A percentile compares a stretch with the other conserved stretches of the same genome.
Evolutionary conservation across 2,113 vertebrate genomes (phyloP).

Genomic region (Anolis carolinensis): DNA sequence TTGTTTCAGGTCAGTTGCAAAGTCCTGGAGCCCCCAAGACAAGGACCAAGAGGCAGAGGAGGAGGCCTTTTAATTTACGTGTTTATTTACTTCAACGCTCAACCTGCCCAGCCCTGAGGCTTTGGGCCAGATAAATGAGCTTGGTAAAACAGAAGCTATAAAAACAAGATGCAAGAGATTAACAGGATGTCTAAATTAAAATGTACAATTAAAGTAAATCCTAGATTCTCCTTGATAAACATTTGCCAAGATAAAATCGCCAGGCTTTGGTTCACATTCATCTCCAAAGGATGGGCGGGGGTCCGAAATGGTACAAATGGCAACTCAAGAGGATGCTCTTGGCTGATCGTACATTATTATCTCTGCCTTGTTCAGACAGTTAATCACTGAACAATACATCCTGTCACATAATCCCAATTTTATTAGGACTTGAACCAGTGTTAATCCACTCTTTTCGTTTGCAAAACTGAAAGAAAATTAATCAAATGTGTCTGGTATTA

Average conservation of each 20-base stretch:
- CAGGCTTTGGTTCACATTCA: neutral
- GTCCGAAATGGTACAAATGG: neutral
- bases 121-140: constrained; percentile 12
- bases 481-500: too few relatives aligned
- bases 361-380: neutral
- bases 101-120: constrained; percentile 25
- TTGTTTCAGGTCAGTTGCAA: constrained; percentile 38
- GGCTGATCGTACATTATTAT: too few relatives aligned
- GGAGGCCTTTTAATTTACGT: constrained; percentile 17
- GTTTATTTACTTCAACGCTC: constrained; percentile 25
- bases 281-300: neutral
- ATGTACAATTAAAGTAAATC: neutral
- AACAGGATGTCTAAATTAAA: constrained; percentile 31
- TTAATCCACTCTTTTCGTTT: too few relatives aligned
- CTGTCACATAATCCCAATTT: neutral
- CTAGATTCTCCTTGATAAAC: constrained; percentile 7
- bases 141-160: constrained; percentile 13
- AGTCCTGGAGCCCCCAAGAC: constrained; percentile 24
- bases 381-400: neutral
- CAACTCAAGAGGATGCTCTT: neutral
- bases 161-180: constrained; percentile 27
- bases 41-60: neutral
- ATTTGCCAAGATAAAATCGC: neutral
- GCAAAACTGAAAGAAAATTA: too few relatives aligned
- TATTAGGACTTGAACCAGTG: neutral